phyloP scores from a whole-genome alignment of 2,888 invertebrate species.

The Drosophila paracracens region DNA sequence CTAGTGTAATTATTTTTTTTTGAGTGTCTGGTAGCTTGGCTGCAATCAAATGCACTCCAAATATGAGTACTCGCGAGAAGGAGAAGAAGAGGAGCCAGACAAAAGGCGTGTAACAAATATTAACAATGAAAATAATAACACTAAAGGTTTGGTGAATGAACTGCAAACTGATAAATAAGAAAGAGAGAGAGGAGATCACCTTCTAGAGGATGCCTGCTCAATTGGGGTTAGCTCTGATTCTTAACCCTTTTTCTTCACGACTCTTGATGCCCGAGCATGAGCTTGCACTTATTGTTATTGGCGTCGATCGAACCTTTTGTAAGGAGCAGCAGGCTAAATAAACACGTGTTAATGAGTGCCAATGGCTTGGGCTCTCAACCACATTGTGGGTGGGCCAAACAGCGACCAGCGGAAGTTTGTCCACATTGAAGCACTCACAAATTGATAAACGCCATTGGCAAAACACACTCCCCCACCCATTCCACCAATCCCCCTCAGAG shows the following conservation, averaged over 20 bases:
- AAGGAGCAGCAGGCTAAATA: constrained; percentile 74
- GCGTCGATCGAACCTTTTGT: constrained; percentile 67
- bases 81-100: constrained; percentile 40
- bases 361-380: constrained; percentile 35
- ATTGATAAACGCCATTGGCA: constrained; percentile 82
- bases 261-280: constrained; percentile 55
- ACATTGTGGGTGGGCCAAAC: constrained; percentile 72
- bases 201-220: constrained; percentile 30
- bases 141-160: constrained; percentile 71
- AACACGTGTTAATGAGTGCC: constrained; percentile 80
- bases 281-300: constrained; percentile 78
- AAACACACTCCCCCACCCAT: constrained; percentile 33
- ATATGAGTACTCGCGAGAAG: constrained; percentile 36
- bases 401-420: constrained; percentile 48
- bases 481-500: background rate
- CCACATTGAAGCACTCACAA: constrained; percentile 48
- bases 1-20: background rate
- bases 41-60: constrained; percentile 66
- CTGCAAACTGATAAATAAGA: constrained; percentile 24
- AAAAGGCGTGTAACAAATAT: constrained; percentile 80
- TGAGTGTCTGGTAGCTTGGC: constrained; percentile 11
- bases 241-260: constrained; percentile 4
- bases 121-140: constrained; percentile 81
- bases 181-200: constrained; percentile 12
- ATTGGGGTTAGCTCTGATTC: constrained; percentile 24